Evolutionary conservation across 2,888 invertebrate species (phyloP), one percentile per base, ranked within the genome.

Genomic region (Drosophila cracens): DNA sequence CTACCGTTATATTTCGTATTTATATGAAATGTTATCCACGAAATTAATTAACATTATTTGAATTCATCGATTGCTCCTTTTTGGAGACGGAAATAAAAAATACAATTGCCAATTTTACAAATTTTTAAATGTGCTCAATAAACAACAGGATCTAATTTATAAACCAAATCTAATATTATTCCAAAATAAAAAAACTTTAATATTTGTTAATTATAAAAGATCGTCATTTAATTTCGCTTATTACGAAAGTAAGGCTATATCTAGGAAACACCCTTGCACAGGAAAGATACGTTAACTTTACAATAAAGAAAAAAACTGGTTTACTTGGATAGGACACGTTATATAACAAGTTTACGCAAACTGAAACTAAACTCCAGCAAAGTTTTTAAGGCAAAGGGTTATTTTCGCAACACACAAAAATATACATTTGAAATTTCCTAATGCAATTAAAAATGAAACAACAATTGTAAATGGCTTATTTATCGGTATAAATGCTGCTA

Each of bases 341-440:
- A 25, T 18, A 34, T 51, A 52, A 67, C 51, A 34, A 67, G 65
- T 66, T 66, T 51, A 11, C 25, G 11, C 27, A 38, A 33, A 11
- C 27, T 31, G 40, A 46, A 43, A 43, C 5, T 5, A 36, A 51
- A 31, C 33, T 49, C n/a, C 13, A 40, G 38, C 38, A 40, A 33
- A 34, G 13, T 75, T 16, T 27, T 27, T 29, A 54, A 54, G 43
- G 31, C 25, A 11, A 16, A 8, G 48, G 8, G 4, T 49, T 49
- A 10, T 16, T 8, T 18, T 51, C 11, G 10, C 46, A 13, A 46
- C 4, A 46, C 25, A 18, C 29, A 18, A 49, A 49, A 29, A 18
- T 6, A 16, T 3, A 27, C 29, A 18, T 25, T 59, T 31, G 5
- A 43, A 48, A 51, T n/a, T 57, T 52, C 54, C 40, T 18, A 36